Evolutionary conservation across 2,888 invertebrate genomes (phyloP), one percentile per base, ranked within the genome.

Genomic region (Chalcis sispes): DNA sequence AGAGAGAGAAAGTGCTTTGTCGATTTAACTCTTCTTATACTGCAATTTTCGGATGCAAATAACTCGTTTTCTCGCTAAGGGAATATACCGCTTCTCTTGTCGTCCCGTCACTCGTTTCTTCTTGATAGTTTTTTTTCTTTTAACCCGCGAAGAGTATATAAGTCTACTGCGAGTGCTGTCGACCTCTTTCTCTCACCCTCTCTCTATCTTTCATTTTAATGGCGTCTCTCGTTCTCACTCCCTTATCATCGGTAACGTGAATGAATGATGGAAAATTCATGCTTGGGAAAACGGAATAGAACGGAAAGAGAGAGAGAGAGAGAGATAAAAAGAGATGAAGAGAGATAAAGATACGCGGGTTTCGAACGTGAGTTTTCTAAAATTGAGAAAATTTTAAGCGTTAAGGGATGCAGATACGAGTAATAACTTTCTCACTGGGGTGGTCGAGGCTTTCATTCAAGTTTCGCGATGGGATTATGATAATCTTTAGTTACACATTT

Each of bases 21-120:
- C 77, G 56, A 72, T 72, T 77, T 52, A 69, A 69, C 74, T 61
- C 71, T 69, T 62, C 73, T 77, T 77, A 77, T 74, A 74, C 42
- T 42, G 66, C 66, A 77, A 77, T 74, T 77, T 74, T 77, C 74
- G 74, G 74, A 77, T 77, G 67, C 62, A 77, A 77, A 77, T 74
- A 72, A 74, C 66, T 66, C 56, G 67, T 74, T 72, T 62, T 54
- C 42, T 20, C 42, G 18, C 20, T 50, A 13, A n/a, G 20, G 27
- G 36, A 52, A 50, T 52, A 27, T 59, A n/a, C n/a, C n/a, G n/a
- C 40, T 56, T 18, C 64, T 58, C 56, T 8, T 42, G 15, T n/a
- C 25, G 25, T 40, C 50, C 13, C 42, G 18, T 59, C 15, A n/a
- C 23, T 61, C 8, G 13, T n/a, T n/a, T n/a, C n/a, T n/a, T n/a